Conservation (phyloP, 1,140 invertebrate species). For the Pygmarrhopalites habei region DNA sequence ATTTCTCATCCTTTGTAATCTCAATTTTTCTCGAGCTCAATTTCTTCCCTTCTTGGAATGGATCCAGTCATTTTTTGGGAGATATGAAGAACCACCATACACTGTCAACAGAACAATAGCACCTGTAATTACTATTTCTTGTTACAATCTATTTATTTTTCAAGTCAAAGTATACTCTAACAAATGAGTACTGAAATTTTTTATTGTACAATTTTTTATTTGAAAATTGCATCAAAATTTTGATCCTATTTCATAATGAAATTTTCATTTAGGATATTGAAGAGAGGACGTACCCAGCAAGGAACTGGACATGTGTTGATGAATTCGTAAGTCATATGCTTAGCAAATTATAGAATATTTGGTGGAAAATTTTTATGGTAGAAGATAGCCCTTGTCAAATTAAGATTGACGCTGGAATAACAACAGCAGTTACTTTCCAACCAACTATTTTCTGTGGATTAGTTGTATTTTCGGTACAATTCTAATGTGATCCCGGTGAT, state of each 20-base stretch:
- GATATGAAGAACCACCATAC: slow-evolving; percentile 29
- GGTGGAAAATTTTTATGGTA: too few relatives aligned
- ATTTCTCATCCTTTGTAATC: neutral
- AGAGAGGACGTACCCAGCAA: slow-evolving; percentile 31
- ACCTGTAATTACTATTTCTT: slow-evolving; percentile 1
- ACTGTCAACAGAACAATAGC: slow-evolving; percentile 4
- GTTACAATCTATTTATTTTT: neutral
- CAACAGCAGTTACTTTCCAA: too few relatives aligned
- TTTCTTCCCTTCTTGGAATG: slow-evolving; percentile 32
- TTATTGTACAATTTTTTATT: neutral
- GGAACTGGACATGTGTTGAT: slow-evolving; percentile 37
- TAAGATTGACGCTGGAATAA: too few relatives aligned
- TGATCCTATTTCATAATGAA: too few relatives aligned
- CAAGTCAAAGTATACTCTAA: neutral
- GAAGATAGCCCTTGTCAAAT: too few relatives aligned
- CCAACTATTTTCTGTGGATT: too few relatives aligned
- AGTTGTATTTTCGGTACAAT: too few relatives aligned
- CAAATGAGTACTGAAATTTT: neutral
- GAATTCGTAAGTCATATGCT: too few relatives aligned
- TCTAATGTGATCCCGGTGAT: too few relatives aligned
- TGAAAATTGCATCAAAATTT: neutral
- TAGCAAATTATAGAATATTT: too few relatives aligned
- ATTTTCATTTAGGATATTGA: slow-evolving; percentile 36
- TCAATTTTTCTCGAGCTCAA: slow-evolving; percentile 21
- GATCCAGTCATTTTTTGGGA: slow-evolving; percentile 33